Percentiles rank a stretch among this genome's conserved stretches.
phyloP scores from a whole-genome alignment of 2,113 vertebrate species.

The Plotosus lineatus region DNA sequence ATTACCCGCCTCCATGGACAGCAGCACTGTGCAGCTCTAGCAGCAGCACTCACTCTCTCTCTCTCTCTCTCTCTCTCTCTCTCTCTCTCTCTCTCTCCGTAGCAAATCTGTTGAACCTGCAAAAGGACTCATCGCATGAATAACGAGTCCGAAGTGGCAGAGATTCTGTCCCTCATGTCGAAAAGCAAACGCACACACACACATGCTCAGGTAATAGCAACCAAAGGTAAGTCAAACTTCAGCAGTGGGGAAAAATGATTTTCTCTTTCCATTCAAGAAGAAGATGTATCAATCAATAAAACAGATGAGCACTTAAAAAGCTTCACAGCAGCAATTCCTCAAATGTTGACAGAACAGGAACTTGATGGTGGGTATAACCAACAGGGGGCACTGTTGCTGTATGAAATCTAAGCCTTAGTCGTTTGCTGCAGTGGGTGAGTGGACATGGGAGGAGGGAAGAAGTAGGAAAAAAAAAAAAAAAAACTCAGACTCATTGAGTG shows the following conservation, averaged over 20 bases:
- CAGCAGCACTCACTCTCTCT: slow-evolving; percentile 63
- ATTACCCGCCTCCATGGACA: slow-evolving; percentile 67
- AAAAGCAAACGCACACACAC: slow-evolving; percentile 37
- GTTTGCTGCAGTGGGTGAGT: slow-evolving; percentile 51
- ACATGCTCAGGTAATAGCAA: slow-evolving; percentile 61
- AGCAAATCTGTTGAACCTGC: slow-evolving; percentile 60
- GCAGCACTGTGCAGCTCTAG: slow-evolving; percentile 59
- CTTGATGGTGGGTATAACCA: slow-evolving; percentile 58
- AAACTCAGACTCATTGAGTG: slow-evolving; percentile 66
- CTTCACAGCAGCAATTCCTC: slow-evolving; percentile 61
- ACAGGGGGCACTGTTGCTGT: slow-evolving; percentile 78
- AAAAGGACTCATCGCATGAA: slow-evolving; percentile 64
- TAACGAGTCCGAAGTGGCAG: slow-evolving; percentile 71
- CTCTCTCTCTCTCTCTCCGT: too few species aligned
- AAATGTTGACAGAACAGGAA: slow-evolving; percentile 53
- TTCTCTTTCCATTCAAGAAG: slow-evolving; percentile 54
- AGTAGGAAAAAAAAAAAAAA: slow-evolving; percentile 60
- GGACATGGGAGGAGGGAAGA: slow-evolving; percentile 45
- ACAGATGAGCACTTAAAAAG: slow-evolving; percentile 52
- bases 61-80: too few species aligned
- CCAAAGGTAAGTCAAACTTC: slow-evolving; percentile 68
- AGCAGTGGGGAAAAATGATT: slow-evolving; percentile 50
- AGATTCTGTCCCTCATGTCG: slow-evolving; percentile 63
- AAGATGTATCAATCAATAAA: slow-evolving; percentile 69
- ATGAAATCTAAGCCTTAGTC: slow-evolving; percentile 53